A percentile compares a stretch with the other conserved stretches of the same genome.
phyloP scores from a whole-genome alignment of 2,888 invertebrate species.

The Tipula vernalis region DNA sequence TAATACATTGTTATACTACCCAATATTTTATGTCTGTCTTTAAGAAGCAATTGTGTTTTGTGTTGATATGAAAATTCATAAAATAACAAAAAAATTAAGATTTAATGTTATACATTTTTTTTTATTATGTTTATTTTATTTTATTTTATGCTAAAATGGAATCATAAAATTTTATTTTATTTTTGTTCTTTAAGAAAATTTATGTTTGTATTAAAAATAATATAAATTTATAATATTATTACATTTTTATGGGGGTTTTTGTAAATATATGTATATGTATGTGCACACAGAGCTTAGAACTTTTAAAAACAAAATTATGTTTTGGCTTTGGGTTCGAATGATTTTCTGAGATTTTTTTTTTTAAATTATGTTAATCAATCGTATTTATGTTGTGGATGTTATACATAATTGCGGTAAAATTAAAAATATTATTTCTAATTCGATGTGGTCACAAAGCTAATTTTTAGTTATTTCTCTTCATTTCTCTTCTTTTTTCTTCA shows the following conservation, averaged over 20 bases:
- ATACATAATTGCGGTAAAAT: neutral
- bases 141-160: neutral
- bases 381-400: neutral
- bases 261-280: neutral
- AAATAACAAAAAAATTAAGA: neutral
- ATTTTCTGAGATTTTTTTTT: neutral
- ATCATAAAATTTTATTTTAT: neutral
- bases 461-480: no score
- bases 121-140: neutral
- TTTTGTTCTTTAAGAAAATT: neutral
- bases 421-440: neutral
- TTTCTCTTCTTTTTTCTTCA: no score
- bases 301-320: neutral
- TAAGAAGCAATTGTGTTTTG: neutral
- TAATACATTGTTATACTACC: neutral
- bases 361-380: neutral
- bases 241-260: neutral
- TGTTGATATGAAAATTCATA: slow-evolving; percentile 4
- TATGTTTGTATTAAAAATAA: slow-evolving; percentile 4
- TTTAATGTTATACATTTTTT: neutral
- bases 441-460: no score
- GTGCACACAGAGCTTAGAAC: neutral
- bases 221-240: slow-evolving; percentile 4
- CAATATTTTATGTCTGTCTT: slow-evolving; percentile 4
- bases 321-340: neutral